Base-by-base conservation (phyloP, 2,113 vertebrate genomes). In the Eulacestoma nigropectus region DNA sequence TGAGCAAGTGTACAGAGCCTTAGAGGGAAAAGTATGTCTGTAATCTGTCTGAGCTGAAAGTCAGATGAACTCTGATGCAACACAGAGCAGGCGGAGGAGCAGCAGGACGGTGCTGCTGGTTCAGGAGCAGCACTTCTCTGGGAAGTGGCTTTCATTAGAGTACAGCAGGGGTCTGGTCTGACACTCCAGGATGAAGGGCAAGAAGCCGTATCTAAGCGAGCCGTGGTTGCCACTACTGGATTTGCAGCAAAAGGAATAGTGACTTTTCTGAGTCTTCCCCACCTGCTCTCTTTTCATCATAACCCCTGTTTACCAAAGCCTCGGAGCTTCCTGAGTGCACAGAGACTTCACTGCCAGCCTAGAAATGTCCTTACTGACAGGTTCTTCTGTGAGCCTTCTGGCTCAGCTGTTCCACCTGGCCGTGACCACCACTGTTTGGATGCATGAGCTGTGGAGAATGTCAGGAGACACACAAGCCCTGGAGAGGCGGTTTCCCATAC, bases 191-290 rank as follows among this genome's bases (percentile, higher is more conserved):
- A 32, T 26, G 30, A 33, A 76, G 50, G 42, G 20, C 47, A 41
- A 27, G 59, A 21, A 64, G 46, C 41, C 0, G 0, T 27, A n/a
- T 63, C 57, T 5, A 1, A 53, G 50, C 1, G 6, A 80, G 72
- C 26, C 0, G 0, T 29, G 5, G 5, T 25, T 72, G 64, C 39
- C 27, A 5, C 64, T 41, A 3, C 26, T 30, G 35, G 15, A 33
- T 87, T 60, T 78, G 56, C 70, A 67, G 74, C 14, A 47, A 22
- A 4, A 55, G 56, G 23, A 50, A 8, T 5, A 15, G 39, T 16
- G 44, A 33, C 52, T 67, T 63, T 27, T 7, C 39, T 29, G 41
- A 63, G 26, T 29, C 49, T 62, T 62, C 16, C 19, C 7, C 30
- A 12, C 15, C 67, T 33, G 25, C 19, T 39, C 13, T 33, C 50